These are phyloP conservation scores for Bambusicola thoracicus DNA, from an alignment of 2,113 vertebrate genomes.

Conservation along the genomic window DNA sequence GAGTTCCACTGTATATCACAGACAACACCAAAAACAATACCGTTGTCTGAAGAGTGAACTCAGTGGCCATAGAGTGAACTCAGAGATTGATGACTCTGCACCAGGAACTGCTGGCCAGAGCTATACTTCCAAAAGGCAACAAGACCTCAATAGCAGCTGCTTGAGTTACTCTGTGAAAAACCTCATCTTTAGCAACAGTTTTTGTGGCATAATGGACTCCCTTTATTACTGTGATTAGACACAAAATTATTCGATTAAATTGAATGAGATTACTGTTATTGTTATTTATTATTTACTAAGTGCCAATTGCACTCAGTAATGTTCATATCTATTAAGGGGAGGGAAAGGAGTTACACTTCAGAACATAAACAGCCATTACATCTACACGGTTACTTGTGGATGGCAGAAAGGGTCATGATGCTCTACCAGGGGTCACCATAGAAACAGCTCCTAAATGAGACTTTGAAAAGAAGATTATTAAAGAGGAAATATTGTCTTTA, in stretches of 20 bases:
- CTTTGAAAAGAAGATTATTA: background rate
- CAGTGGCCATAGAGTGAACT: background rate
- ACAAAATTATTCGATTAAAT: conserved; percentile 28
- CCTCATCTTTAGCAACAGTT: conserved; percentile 28
- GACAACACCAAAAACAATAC: background rate
- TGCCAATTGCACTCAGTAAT: background rate
- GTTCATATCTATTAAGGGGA: background rate
- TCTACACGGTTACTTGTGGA: background rate
- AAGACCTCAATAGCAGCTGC: conserved; percentile 37
- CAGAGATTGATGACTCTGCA: conserved; percentile 58
- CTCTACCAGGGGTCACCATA: background rate
- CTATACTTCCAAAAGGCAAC: conserved; percentile 16
- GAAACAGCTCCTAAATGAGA: background rate
- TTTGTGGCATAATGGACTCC: conserved; percentile 19
- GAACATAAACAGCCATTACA: accelerated
- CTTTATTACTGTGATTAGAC: conserved; percentile 14
- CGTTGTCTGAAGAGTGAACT: background rate
- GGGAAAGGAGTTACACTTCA: background rate
- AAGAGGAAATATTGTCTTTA: background rate
- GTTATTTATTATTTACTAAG: conserved; percentile 27
- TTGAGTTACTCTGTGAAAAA: conserved; percentile 1
- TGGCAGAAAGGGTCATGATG: background rate
- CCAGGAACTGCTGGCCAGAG: conserved; percentile 38
- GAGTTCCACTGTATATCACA: background rate
- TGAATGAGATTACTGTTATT: conserved; percentile 3